Conservation (phyloP, 2,113 vertebrate genomes). For the Urocynchramus pylzowi region DNA sequence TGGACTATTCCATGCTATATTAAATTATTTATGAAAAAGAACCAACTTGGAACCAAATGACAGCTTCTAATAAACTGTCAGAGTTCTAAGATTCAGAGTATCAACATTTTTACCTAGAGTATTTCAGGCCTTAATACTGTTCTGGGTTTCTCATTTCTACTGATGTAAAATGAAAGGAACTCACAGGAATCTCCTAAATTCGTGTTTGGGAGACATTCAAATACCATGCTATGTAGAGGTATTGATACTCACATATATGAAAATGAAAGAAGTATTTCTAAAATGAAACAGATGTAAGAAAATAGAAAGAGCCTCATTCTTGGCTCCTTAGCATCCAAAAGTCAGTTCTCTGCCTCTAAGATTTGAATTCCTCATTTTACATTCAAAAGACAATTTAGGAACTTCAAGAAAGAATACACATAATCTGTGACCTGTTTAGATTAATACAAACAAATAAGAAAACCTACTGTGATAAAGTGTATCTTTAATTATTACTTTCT, state of each 20-base stretch:
- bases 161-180: neutral
- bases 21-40: neutral
- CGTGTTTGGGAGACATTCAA: neutral
- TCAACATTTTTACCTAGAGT: neutral
- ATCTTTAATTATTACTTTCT: neutral
- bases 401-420: neutral
- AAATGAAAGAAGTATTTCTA: neutral
- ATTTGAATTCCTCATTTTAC: neutral
- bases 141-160: neutral
- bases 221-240: neutral
- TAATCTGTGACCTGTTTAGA: neutral
- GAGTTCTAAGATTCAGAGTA: neutral
- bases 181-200: neutral
- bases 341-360: neutral
- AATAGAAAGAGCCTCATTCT: neutral
- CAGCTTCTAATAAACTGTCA: neutral
- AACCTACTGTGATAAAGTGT: neutral
- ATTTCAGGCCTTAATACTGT: neutral
- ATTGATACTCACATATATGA: neutral
- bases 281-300: neutral
- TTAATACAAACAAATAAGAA: neutral
- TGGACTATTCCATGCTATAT: neutral
- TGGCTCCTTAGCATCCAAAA: neutral
- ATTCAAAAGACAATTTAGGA: neutral
- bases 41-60: neutral